Conservation (phyloP, 1,140 invertebrate species). For the Augochlora pura region DNA sequence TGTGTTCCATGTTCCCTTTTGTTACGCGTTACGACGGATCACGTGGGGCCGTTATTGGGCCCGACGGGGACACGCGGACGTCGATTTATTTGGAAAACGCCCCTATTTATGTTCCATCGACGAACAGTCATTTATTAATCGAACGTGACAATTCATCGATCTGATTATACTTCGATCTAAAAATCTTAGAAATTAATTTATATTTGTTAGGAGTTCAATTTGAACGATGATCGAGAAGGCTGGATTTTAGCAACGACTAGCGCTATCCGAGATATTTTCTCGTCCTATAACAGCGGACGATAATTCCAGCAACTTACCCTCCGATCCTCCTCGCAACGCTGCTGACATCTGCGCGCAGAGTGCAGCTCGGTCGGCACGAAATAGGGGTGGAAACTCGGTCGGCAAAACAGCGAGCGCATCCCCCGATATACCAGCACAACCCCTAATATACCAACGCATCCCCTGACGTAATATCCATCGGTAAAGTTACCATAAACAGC, state of each 20-base stretch:
- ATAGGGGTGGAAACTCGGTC: constrained; percentile 12
- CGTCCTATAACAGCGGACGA: no score
- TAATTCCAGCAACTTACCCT: neutral
- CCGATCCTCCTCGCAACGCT: neutral
- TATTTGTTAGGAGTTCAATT: no score
- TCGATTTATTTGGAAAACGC: neutral
- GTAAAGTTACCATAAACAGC: neutral
- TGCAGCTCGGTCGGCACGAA: neutral
- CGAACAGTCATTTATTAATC: no score
- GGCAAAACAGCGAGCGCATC: neutral
- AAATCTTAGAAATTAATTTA: no score
- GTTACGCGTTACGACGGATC: constrained; percentile 39
- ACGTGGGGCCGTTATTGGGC: constrained; percentile 3
- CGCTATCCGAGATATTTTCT: no score
- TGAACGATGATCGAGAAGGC: no score
- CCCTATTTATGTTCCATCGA: neutral
- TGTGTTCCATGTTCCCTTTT: constrained; percentile 41
- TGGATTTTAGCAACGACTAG: no score
- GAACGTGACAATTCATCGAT: no score
- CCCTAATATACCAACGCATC: no score
- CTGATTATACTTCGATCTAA: no score
- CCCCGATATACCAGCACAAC: neutral
- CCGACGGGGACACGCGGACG: neutral
- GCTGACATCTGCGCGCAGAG: constrained; percentile 23
- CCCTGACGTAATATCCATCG: neutral